These are phyloP conservation scores for Macrotis lagotis DNA, from an alignment of 2,113 vertebrate genomes.

Conservation along the genomic window DNA sequence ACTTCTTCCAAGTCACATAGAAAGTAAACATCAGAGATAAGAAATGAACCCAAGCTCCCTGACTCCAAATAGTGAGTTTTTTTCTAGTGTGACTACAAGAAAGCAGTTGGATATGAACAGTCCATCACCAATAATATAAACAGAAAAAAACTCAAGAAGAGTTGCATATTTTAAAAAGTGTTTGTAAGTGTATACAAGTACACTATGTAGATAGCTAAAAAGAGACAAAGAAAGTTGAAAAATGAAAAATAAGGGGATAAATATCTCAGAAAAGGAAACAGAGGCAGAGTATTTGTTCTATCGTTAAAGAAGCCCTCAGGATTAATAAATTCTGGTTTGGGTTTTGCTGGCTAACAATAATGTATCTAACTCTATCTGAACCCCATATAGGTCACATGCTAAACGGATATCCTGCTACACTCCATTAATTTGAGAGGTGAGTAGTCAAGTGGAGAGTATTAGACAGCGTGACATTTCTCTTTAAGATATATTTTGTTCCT, in stretches of 20 bases:
- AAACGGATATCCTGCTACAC: not conserved
- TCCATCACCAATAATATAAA: not conserved
- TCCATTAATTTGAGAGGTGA: constrained; percentile 41
- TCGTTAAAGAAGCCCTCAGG: constrained; percentile 33
- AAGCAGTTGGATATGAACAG: not conserved
- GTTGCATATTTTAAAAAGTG: no score
- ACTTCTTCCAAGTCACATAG: not conserved
- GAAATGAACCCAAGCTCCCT: not conserved
- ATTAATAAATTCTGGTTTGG: constrained; percentile 30
- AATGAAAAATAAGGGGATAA: constrained; percentile 6
- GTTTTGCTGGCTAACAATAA: not conserved
- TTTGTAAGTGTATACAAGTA: not conserved
- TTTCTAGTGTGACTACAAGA: not conserved
- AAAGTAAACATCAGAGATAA: not conserved
- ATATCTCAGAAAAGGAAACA: constrained; percentile 39
- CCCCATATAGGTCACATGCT: not conserved
- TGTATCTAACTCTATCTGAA: constrained; percentile 10
- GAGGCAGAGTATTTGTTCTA: constrained; percentile 2
- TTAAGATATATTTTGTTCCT: not conserved
- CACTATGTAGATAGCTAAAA: constrained; percentile 3
- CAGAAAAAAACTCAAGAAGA: not conserved
- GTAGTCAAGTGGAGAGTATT: constrained; percentile 22
- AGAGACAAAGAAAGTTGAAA: constrained; percentile 23
- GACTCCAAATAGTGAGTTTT: not conserved
- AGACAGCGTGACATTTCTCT: not conserved